Evolutionary conservation across 1,140 invertebrate genomes (phyloP), one percentile per base, ranked within the genome.

Genomic region (Dendrolimus punctatus): DNA sequence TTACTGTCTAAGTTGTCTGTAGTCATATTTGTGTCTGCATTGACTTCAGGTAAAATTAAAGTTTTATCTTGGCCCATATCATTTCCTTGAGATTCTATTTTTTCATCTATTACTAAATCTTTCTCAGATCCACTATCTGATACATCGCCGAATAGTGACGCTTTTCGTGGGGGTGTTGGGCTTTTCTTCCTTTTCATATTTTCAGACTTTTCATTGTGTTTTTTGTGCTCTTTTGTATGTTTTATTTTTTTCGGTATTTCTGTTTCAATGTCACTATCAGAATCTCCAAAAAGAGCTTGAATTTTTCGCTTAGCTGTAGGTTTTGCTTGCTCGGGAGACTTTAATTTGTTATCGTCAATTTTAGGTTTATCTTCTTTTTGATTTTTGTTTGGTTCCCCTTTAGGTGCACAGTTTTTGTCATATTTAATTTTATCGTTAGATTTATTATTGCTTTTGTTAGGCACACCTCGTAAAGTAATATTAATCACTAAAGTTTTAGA

Each of bases 221-320:
- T 40, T 39, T 54, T 57, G 6, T 46, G 36, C 9, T 55, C 38
- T 53, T 58, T 57, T 37, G 57, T 49, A 39, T 49, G 44, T 55
- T 60, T 45, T 49, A 46, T 9, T 39, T 55, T 64, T 40, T 62
- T 64, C 23, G 50, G 42, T 48, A 57, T 62, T 52, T 49, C 39
- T 47, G 51, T 46, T 53, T 57, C 55, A 8, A 23, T 39, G 7
- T 62, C 60, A 44, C 80, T 82, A 5, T 85, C 85, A 7, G 84
- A 86, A 53, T 87, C 85, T 4, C 87, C 87, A 72, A 88, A 88
- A 9, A 88, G 62, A 47, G 72, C 85, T 68, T 85, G 79, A 36
- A 87, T 76, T 77, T 87, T 88, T 71, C 85, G 68, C 73, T 87
- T 88, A 47, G 73, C 67, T 48, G 62, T 69, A 39, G 71, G 62